Conservation (phyloP, 2,113 vertebrate species). For the Xiphophorus hellerii region DNA sequence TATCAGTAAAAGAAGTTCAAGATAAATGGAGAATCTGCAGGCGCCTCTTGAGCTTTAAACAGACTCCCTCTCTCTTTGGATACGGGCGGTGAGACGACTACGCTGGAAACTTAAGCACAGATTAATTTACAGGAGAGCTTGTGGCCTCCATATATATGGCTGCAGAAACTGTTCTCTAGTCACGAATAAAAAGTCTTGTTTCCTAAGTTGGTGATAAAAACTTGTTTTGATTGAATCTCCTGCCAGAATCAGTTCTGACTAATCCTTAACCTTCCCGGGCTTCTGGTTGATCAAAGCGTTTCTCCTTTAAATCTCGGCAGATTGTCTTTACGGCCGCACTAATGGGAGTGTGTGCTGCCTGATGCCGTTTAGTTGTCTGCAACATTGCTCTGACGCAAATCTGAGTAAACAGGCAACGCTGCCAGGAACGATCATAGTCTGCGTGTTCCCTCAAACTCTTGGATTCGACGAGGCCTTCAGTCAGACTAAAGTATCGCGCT, state of each 20-base stretch:
- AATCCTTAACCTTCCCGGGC: background rate
- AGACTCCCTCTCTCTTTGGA: slow-evolving; percentile 33
- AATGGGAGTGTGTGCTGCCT: background rate
- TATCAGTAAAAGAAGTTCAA: slow-evolving; percentile 54
- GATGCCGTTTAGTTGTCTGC: background rate
- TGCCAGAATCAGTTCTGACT: background rate
- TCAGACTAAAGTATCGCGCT: background rate
- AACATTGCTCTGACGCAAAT: background rate
- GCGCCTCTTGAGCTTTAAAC: slow-evolving; percentile 50
- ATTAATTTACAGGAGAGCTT: slow-evolving; percentile 31
- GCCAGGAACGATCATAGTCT: slow-evolving; percentile 1
- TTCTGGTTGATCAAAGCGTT: background rate
- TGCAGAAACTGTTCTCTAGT: background rate
- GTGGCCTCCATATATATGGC: background rate
- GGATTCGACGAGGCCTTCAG: background rate
- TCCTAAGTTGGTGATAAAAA: too few relatives aligned
- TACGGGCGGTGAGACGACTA: slow-evolving; percentile 14
- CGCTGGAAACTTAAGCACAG: slow-evolving; percentile 2
- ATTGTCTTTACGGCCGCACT: background rate
- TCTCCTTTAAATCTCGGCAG: background rate
- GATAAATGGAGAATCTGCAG: slow-evolving; percentile 54
- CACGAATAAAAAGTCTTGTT: background rate
- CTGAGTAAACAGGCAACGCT: slow-evolving; percentile 5
- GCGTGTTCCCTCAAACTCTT: background rate
- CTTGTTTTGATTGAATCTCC: background rate